These are phyloP conservation scores for Cirrhinus molitorella DNA, from an alignment of 2,797 vertebrate species.

Conservation along the genomic window DNA sequence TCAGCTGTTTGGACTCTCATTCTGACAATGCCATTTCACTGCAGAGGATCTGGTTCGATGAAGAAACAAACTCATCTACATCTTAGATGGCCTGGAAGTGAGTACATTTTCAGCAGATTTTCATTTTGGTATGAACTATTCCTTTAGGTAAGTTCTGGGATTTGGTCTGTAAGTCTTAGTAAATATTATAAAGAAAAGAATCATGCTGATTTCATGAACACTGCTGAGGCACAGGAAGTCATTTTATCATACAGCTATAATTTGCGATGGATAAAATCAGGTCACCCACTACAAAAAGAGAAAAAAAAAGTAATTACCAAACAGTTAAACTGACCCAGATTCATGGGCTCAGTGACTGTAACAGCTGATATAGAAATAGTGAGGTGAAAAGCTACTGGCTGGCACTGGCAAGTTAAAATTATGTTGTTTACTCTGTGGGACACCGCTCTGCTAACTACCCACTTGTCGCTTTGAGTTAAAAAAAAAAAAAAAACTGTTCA, in stretches of 20 bases:
- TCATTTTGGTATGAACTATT: background rate
- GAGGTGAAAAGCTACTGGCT: background rate
- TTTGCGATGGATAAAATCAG: background rate
- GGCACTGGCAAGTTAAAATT: background rate
- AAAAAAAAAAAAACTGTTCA: too few species aligned
- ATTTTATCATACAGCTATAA: background rate
- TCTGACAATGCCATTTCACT: background rate
- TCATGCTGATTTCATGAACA: background rate
- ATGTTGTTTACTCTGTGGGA: background rate
- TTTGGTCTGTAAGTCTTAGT: background rate
- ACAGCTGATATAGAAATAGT: background rate
- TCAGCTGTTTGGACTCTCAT: too few species aligned
- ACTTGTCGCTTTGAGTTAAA: too few species aligned
- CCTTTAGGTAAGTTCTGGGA: background rate
- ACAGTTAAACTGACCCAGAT: slow-evolving; percentile 2
- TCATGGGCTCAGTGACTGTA: background rate
- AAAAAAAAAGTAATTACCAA: background rate
- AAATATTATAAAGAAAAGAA: slow-evolving; percentile 6
- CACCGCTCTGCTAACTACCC: background rate
- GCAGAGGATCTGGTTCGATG: background rate
- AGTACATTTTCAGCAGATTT: background rate
- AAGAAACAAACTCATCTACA: background rate
- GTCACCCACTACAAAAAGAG: background rate
- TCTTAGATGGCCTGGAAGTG: background rate
- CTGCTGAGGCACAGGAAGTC: background rate